Base-by-base conservation (phyloP, 1,140 invertebrate species). In the Drosophila dunni region DNA sequence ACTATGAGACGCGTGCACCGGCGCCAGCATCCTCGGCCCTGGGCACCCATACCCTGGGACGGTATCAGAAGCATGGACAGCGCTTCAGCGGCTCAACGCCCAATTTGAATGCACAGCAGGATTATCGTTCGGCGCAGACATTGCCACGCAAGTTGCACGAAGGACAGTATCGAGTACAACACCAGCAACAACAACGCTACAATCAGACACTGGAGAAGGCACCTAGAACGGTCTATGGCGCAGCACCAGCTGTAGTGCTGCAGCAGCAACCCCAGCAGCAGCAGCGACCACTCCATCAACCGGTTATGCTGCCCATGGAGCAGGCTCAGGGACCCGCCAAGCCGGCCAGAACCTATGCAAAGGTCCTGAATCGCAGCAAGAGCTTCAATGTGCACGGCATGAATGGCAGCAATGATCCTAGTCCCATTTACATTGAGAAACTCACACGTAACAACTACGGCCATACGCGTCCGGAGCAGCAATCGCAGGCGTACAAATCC, bases 341-440 rank as follows among this genome's bases (percentile, higher is more conserved):
- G 91, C 96, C 95, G 2, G 95, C 96, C 34, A 92, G 96, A 69
- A 96, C 95, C 9, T 96, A 96, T 88, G 86, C 88, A 13, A 96
- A 95, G 80, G 95, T 96, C 1, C 92, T 97, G 9, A 95, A 95
- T 15, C 93, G 96, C 57, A 97, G 96, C 93, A 96, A 97, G 92
- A 97, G 96, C 92, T 97, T 97, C 92, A 97, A 96, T 93, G 95
- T 97, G 50, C 95, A 96, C 76, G 95, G 94, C 76, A 86, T 91
- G 89, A 92, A 93, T 42, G 93, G 92, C 62, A 90, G 90, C 75
- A 92, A 92, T 34, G 91, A 92, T 81, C 91, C 91, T 70, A 92
- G 91, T 91, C 91, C 92, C 61, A 92, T 92, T 33, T 92, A 92
- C 42, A 92, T 92, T 13, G 92, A 92, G 72, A 92, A 92, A 63